Evolutionary conservation across 2,113 vertebrate species (phyloP).

Genomic region (Stegostoma tigrinum): DNA sequence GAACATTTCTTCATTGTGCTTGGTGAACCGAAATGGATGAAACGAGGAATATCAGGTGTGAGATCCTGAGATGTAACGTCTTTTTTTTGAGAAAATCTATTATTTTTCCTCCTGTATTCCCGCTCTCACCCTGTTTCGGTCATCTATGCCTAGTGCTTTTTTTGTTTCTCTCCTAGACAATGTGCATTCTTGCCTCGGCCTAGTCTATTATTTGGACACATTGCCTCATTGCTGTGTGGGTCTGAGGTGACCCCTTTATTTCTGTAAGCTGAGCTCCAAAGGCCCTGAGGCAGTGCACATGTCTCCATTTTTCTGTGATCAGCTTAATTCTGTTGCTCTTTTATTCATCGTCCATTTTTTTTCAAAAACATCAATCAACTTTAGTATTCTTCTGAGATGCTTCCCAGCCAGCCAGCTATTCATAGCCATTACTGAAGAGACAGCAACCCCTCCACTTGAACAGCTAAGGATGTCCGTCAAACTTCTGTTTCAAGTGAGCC

Average conservation of each 20-base stretch:
- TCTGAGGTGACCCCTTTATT: not conserved
- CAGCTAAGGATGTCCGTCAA: not conserved
- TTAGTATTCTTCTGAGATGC: not conserved
- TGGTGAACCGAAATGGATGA: conserved; percentile 89
- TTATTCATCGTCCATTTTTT: not conserved
- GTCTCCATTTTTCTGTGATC: conserved; percentile 29
- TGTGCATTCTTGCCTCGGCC: not conserved
- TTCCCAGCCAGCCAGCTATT: not conserved
- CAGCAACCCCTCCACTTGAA: not conserved
- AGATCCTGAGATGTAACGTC: conserved; percentile 45
- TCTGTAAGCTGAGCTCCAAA: not conserved
- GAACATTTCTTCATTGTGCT: conserved; percentile 99
- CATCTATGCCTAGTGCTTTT: conserved; percentile 47
- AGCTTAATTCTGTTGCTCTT: conserved; percentile 32
- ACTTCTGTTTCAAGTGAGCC: not conserved
- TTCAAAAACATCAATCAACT: not conserved
- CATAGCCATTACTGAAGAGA: not conserved
- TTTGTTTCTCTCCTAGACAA: conserved; percentile 14
- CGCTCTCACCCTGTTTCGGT: conserved; percentile 58
- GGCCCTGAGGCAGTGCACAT: conserved; percentile 22
- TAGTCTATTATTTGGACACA: not conserved
- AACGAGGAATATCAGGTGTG: conserved; percentile 84
- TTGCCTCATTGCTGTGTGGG: not conserved
- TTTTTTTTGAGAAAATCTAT: conserved; percentile 46
- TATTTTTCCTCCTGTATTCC: conserved; percentile 54